A percentile compares a stretch with the other conserved stretches of the same genome.
Conservation (phyloP, 1,140 invertebrate genomes). For the Drosophila baimaii region DNA sequence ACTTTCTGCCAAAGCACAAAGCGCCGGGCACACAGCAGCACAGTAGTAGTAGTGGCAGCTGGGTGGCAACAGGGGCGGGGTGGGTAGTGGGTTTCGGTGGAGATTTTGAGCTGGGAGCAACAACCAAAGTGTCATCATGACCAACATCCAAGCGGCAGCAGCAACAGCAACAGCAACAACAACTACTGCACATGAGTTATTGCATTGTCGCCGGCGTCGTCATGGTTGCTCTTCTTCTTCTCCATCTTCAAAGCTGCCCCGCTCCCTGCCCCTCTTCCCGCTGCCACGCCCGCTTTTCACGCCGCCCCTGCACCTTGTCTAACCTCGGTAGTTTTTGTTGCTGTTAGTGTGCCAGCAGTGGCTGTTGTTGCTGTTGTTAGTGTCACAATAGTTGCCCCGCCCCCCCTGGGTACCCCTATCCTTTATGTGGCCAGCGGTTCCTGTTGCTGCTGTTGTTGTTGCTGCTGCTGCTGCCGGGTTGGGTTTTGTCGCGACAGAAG, state of each 20-base stretch:
- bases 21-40: constrained; percentile 11
- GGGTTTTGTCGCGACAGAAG: constrained; percentile 67
- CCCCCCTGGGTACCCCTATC: background rate
- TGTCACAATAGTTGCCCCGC: background rate
- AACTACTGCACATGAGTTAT: constrained; percentile 70
- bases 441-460: constrained; percentile 39
- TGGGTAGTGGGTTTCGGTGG: background rate
- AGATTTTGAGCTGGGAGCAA: constrained; percentile 42
- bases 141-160: constrained; percentile 49
- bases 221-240: constrained; percentile 49
- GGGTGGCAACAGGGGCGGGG: background rate
- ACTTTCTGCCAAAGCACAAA: constrained; percentile 66
- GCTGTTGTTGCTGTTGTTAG: background rate
- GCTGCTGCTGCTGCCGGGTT: constrained; percentile 31
- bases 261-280: background rate
- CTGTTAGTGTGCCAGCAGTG: background rate
- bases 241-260: constrained; percentile 5
- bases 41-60: background rate
- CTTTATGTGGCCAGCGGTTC: constrained; percentile 32
- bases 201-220: constrained; percentile 66
- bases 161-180: constrained; percentile 37
- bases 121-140: constrained; percentile 73
- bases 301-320: constrained; percentile 17
- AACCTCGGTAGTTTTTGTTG: constrained; percentile 22
- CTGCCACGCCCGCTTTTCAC: constrained; percentile 6